Percentiles rank a stretch among this genome's conserved stretches.
Conservation (phyloP, 2,113 vertebrate species). For the Colinus virginianus region DNA sequence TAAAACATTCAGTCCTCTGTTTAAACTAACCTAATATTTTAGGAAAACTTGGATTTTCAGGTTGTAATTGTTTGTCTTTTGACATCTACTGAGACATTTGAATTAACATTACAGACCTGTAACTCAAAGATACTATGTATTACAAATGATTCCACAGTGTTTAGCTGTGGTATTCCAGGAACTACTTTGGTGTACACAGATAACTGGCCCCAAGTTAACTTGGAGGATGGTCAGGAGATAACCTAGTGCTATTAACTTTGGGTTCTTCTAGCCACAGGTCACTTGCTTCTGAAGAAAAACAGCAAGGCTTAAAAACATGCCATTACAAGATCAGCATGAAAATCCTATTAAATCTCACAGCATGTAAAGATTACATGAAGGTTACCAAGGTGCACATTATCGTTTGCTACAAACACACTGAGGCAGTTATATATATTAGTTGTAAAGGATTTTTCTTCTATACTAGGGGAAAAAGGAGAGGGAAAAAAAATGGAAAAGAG, state of each 20-base stretch:
- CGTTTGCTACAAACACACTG: neutral
- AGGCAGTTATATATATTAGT: neutral
- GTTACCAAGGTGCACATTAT: neutral
- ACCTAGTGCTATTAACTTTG: neutral
- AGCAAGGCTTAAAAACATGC: slow-evolving; percentile 35
- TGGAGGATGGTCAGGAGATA: neutral
- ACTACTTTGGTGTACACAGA: neutral
- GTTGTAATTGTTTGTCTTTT: neutral
- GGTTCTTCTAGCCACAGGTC: neutral
- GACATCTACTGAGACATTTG: neutral
- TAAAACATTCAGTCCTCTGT: neutral
- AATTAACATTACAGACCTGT: neutral
- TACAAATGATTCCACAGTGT: neutral
- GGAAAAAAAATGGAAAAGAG: neutral
- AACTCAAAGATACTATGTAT: neutral
- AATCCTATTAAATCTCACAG: slow-evolving; percentile 14
- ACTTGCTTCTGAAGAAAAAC: slow-evolving; percentile 18
- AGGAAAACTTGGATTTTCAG: neutral
- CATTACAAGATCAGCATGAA: slow-evolving; percentile 27
- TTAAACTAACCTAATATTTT: slow-evolving; percentile 2
- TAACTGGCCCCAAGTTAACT: neutral
- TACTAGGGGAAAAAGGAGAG: neutral
- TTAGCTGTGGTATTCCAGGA: neutral
- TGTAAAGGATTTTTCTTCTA: neutral
- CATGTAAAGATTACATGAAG: neutral